Percentiles rank a stretch among this genome's conserved stretches.
Conservation (phyloP, 2,888 invertebrate species). For the Tenthredo mesomela region DNA sequence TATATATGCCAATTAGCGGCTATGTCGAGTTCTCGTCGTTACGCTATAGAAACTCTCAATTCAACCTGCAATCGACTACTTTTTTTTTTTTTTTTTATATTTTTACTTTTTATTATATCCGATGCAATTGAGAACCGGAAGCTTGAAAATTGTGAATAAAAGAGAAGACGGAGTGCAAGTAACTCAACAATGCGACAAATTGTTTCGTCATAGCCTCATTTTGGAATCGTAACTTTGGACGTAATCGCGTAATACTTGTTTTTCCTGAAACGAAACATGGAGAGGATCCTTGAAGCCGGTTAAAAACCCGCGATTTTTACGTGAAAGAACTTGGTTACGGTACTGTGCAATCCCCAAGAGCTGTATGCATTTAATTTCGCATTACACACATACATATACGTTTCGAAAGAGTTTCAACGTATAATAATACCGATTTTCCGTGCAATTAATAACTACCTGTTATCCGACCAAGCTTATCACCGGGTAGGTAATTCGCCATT, state of each 20-base stretch:
- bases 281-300: not conserved
- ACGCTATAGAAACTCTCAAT: not conserved
- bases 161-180: not conserved
- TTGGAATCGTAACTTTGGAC: not conserved
- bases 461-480: slow-evolving; percentile 90
- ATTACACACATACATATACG: not conserved
- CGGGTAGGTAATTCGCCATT: slow-evolving; percentile 87
- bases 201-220: not conserved
- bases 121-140: not conserved
- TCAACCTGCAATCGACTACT: not conserved
- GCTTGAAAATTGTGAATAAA: not conserved
- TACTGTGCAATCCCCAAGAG: not conserved
- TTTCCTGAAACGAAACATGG: slow-evolving; percentile 1
- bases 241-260: not conserved
- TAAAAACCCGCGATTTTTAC: not conserved
- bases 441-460: slow-evolving; percentile 81
- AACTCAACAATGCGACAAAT: not conserved
- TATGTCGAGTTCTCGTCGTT: not conserved
- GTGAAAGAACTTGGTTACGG: not conserved
- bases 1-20: not conserved
- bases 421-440: not conserved
- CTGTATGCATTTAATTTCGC: not conserved
- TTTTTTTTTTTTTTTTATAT: not conserved
- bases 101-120: not conserved
- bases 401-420: slow-evolving; percentile 16